phyloP scores from a whole-genome alignment of 2,113 vertebrate genomes.

The Sylvicapra grimmia region DNA sequence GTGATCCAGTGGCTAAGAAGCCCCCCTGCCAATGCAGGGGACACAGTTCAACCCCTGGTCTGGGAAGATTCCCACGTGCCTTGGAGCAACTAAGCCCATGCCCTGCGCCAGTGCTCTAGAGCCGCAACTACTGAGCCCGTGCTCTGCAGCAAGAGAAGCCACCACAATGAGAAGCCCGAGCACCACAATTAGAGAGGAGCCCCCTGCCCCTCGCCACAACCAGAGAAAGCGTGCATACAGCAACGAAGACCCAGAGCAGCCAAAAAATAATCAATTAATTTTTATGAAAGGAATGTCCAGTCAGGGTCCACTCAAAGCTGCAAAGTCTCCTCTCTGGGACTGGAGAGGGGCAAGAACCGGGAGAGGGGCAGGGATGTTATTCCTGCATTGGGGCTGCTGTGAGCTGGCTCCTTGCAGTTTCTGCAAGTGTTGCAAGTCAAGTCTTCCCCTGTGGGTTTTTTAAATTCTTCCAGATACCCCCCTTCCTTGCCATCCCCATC shows the following conservation, averaged over 20 bases:
- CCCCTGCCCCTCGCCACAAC: not conserved
- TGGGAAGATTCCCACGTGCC: not conserved
- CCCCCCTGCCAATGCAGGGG: not conserved
- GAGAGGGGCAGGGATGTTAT: not conserved
- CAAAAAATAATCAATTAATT: not conserved
- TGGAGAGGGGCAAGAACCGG: too few relatives aligned
- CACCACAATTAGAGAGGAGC: not conserved
- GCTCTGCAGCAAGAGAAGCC: not conserved
- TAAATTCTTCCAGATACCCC: not conserved
- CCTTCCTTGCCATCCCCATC: not conserved
- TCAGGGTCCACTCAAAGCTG: not conserved
- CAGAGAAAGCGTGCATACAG: not conserved
- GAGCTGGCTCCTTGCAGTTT: not conserved
- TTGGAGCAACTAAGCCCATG: not conserved
- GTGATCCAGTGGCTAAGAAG: not conserved
- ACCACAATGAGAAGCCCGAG: not conserved
- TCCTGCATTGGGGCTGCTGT: fast-evolving
- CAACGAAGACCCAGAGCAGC: not conserved
- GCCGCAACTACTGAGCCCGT: not conserved
- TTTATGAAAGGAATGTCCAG: not conserved
- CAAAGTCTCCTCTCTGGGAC: not conserved
- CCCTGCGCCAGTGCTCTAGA: not conserved
- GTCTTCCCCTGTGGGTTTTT: not conserved
- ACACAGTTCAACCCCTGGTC: not conserved
- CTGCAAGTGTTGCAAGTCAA: not conserved